Evolutionary conservation across 2,888 invertebrate species (phyloP), one percentile per base, ranked within the genome.

Genomic region (Didymodactylos carnosus): DNA sequence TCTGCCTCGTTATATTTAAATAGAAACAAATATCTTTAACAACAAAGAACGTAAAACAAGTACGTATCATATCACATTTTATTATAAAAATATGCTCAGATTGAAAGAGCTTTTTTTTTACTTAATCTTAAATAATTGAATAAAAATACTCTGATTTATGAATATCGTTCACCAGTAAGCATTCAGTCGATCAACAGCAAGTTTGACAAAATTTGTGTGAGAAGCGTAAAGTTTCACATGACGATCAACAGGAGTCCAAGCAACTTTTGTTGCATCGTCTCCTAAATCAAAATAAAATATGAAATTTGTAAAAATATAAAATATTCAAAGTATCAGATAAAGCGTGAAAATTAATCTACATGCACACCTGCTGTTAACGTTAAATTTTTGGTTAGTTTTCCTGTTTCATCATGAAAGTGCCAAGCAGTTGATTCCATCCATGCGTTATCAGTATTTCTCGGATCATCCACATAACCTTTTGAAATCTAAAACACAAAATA

Each of bases 341-440:
- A 53, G n/a, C 16, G 72, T 25, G 13, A n/a, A 70, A 39, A 70
- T 27, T n/a, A 5, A 8, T n/a, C n/a, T 10, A 7, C 27, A 69
- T 46, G 92, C 92, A 72, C 76, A 14, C 97, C 97, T 8, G 97
- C 94, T 78, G 88, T 85, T 13, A 95, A 85, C 19, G 87, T 83
- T 76, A 93, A 84, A 53, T 78, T 76, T 1, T 89, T 90, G 10
- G 91, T 88, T 75, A 87, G 84, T 2, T 84, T 83, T 0, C 90
- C 91, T 69, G 84, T 85, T 27, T 89, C 88, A 81, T 97, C 94
- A 81, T 98, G 97, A 82, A 93, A 97, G 85, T 92, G 93, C 35
- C 39, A 35, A 2, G 91, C 97, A 13, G 89, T 87, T 0, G 95
- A 95, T 84, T 98, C 98, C 88, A 98, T 95, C 98, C 98, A 98